These are phyloP conservation scores for Notarius lentiginosus DNA, from an alignment of 2,113 vertebrate genomes.

Conservation along the genomic window DNA sequence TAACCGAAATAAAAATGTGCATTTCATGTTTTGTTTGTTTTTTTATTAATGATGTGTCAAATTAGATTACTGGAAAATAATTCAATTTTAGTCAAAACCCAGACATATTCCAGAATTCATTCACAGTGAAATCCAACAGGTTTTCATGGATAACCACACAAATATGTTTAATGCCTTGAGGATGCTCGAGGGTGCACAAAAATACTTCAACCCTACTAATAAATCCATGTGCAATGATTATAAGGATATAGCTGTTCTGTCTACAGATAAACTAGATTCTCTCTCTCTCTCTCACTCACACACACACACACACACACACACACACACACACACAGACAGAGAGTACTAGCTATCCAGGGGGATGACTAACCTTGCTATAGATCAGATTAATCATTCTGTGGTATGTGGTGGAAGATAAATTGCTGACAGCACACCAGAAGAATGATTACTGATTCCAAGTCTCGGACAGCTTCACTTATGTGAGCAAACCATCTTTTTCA, in stretches of 20 bases:
- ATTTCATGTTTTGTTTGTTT: too few relatives aligned
- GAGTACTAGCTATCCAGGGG: conserved; percentile 21
- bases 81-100: background rate
- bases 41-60: background rate
- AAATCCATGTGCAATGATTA: conserved; percentile 6
- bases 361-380: conserved; percentile 37
- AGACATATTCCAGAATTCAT: background rate
- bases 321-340: background rate
- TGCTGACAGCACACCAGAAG: conserved; percentile 36
- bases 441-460: conserved; percentile 31
- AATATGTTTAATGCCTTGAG: background rate
- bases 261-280: background rate
- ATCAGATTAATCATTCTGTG: conserved; percentile 37
- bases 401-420: conserved; percentile 19
- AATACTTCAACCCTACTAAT: background rate
- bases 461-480: conserved; percentile 67
- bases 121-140: background rate
- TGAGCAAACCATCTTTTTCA: conserved; percentile 71
- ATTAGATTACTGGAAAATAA: background rate
- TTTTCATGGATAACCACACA: background rate
- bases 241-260: background rate
- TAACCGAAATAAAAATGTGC: background rate
- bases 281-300: too few relatives aligned
- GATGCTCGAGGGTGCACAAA: background rate
- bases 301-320: background rate